Base-by-base conservation (phyloP, 2,888 invertebrate genomes). In the Ethmia dodecea region DNA sequence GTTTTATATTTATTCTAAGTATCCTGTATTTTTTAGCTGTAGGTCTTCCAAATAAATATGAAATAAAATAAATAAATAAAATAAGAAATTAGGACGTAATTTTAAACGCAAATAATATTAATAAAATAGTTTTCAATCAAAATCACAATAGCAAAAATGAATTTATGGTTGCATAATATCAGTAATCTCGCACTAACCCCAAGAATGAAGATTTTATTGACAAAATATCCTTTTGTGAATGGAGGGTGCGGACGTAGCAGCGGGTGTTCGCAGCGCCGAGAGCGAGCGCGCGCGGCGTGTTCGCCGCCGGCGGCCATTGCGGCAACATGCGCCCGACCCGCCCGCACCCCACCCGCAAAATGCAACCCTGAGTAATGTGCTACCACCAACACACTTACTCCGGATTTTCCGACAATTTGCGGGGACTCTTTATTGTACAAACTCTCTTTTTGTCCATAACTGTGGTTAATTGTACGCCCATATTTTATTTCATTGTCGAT, bases 271-370 rank as follows among this genome's bases (percentile, higher is more conserved):
- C 51, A 49, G 61, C 38, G 70, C 72, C 68, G 58, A 53, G 52
- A 59, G 74, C 69, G 54, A 45, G 46, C 55, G 55, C 54, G 54
- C 46, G 54, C 48, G 58, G 60, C 26, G 26, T 83, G 80, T 80
- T 66, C 61, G 69, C 76, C 75, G 56, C 20, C 33, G 55, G 57
- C 59, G 53, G 49, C 54, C 47, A 42, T 48, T 38, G 51, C 53
- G 42, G 43, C 52, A 49, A 59, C 59, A 58, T 40, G 54, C 31
- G 38, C 37, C 33, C 42, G 34, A 35, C 37, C 37, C 40, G 35
- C 35, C 34, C 35, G 13, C 12, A 8, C 28, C 28, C 27, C 12
- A 10, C 15, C 15, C 15, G 15, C 28, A 15, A 9, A 31, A 22
- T 22, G 22, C 10, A 22, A 31, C 31, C 20, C 14, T 16, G 9